A percentile compares a stretch with the other conserved stretches of the same genome.
Evolutionary conservation across 2,888 invertebrate genomes (phyloP).

Genomic region (Acleris holmiana): DNA sequence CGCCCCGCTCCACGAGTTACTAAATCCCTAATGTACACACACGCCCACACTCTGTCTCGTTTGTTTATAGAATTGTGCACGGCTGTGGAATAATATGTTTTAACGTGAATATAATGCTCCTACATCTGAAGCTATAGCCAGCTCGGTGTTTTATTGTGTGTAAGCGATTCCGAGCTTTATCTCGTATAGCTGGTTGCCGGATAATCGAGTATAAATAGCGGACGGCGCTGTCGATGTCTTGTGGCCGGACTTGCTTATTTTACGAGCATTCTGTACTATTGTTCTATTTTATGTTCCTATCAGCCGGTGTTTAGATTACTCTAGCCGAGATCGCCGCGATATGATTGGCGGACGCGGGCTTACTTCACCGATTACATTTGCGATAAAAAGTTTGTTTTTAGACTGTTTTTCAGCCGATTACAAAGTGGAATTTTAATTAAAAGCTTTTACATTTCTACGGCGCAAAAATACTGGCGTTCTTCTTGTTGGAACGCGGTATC

Average conservation of each 20-base stretch:
- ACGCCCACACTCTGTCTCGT: slow-evolving; percentile 68
- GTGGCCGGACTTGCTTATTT: slow-evolving; percentile 46
- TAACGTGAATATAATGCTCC: slow-evolving; percentile 70
- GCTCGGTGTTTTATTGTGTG: slow-evolving; percentile 72
- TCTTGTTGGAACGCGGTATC: background rate
- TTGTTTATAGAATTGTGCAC: slow-evolving; percentile 75
- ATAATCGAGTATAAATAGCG: slow-evolving; percentile 76
- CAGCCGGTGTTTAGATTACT: slow-evolving; percentile 35
- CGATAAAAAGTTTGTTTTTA: slow-evolving; percentile 31
- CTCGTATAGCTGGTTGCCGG: slow-evolving; percentile 79
- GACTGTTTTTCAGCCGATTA: slow-evolving; percentile 29
- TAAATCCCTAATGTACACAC: slow-evolving; percentile 66
- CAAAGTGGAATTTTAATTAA: slow-evolving; percentile 18
- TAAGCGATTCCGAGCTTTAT: slow-evolving; percentile 69
- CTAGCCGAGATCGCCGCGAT: slow-evolving; percentile 20
- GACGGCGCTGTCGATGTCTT: slow-evolving; percentile 53
- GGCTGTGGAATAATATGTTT: slow-evolving; percentile 70
- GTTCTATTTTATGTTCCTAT: slow-evolving; percentile 48
- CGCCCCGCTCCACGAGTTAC: slow-evolving; percentile 51
- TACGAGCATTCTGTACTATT: slow-evolving; percentile 48
- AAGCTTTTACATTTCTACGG: background rate
- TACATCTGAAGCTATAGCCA: slow-evolving; percentile 61
- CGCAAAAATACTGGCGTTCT: background rate
- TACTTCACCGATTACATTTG: slow-evolving; percentile 15
- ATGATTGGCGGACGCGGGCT: slow-evolving; percentile 25